Percentiles rank a stretch among this genome's conserved stretches.
Evolutionary conservation across 2,888 invertebrate species (phyloP).

Genomic region (Vannuccia rotundouncinata): DNA sequence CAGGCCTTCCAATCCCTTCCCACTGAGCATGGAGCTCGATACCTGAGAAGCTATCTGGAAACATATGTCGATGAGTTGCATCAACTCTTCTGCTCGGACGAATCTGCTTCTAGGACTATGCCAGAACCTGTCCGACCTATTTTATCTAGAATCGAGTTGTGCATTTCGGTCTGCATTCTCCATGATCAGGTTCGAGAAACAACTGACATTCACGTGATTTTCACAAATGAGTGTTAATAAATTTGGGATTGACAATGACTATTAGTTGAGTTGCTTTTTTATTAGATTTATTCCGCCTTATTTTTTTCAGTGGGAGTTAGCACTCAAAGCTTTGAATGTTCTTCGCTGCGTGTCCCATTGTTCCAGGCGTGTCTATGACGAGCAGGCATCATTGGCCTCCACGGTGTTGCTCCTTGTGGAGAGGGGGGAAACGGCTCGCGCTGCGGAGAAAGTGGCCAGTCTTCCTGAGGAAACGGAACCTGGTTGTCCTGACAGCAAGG

Average conservation of each 20-base stretch:
- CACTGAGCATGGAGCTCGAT: neutral
- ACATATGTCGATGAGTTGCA: neutral
- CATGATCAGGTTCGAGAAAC: neutral
- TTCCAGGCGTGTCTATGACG: neutral
- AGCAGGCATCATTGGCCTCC: neutral
- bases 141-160: neutral
- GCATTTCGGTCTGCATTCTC: neutral
- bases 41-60: neutral
- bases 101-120: neutral
- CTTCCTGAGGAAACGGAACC: neutral
- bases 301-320: neutral
- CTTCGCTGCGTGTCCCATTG: neutral
- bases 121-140: conserved; percentile 15
- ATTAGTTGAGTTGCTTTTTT: too few relatives aligned
- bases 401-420: neutral
- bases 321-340: neutral
- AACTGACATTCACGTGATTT: too few relatives aligned
- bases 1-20: neutral
- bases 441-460: neutral
- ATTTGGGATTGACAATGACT: too few relatives aligned
- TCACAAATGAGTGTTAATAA: too few relatives aligned
- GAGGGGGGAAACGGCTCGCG: neutral
- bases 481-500: neutral
- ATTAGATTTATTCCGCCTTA: too few relatives aligned
- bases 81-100: neutral